Evolutionary conservation across 1,140 invertebrate genomes (phyloP).

Genomic region (Formica selysi): DNA sequence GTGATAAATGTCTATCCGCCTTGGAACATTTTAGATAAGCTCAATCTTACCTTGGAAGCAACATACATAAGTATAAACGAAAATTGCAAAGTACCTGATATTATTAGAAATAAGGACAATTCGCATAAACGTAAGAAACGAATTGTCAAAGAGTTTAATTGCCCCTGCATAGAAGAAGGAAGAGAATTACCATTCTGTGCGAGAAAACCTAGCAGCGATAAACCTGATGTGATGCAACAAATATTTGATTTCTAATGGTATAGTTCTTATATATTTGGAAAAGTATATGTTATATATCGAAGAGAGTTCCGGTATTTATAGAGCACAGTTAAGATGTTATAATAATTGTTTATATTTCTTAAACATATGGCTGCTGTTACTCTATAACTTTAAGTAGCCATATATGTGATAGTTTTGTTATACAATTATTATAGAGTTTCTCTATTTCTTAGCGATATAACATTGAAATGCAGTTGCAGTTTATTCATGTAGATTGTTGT

Average conservation of each 20-base stretch:
- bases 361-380: background rate
- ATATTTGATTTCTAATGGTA: conserved; percentile 69
- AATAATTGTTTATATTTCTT: background rate
- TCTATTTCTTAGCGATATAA: background rate
- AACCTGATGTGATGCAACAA: conserved; percentile 76
- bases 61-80: conserved; percentile 76
- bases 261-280: background rate
- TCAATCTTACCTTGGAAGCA: conserved; percentile 73
- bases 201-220: conserved; percentile 72
- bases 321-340: background rate
- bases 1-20: conserved; percentile 81
- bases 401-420: conserved; percentile 27
- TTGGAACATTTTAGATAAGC: conserved; percentile 78
- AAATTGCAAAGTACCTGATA: conserved; percentile 12
- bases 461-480: background rate
- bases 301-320: background rate
- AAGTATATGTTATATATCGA: background rate
- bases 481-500: background rate
- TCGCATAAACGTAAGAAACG: background rate
- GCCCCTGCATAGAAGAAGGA: conserved; percentile 77
- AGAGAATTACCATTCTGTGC: conserved; percentile 74
- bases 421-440: background rate
- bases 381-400: background rate
- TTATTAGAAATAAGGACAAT: background rate
- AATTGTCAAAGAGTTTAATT: conserved; percentile 76